Conservation (phyloP, 1,140 invertebrate genomes). For the Apis cerana region DNA sequence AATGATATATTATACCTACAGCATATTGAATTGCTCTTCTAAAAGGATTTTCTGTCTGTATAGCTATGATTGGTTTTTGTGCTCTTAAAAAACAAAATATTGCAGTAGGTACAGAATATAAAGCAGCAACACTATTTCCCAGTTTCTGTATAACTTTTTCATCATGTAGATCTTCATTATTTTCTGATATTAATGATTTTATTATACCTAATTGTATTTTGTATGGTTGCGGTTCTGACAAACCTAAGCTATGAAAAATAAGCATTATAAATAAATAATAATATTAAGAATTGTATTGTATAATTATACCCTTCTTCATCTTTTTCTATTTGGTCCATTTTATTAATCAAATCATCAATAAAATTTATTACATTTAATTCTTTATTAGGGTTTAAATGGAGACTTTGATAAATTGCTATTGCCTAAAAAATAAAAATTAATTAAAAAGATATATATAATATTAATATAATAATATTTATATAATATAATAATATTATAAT, state of each 20-base stretch:
- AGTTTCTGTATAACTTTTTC: conserved; percentile 83
- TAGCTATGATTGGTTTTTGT: conserved; percentile 81
- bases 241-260: conserved; percentile 67
- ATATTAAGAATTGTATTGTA: conserved; percentile 16
- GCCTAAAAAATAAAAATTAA: conserved; percentile 73
- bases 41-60: conserved; percentile 83
- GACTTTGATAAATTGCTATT: conserved; percentile 83
- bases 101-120: conserved; percentile 89
- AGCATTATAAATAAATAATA: conserved; percentile 32
- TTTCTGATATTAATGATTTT: conserved; percentile 77
- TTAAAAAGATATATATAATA: neutral
- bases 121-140: conserved; percentile 85
- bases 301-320: conserved; percentile 77
- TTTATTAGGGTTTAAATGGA: conserved; percentile 78
- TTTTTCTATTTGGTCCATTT: conserved; percentile 84
- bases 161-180: conserved; percentile 71
- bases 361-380: conserved; percentile 81
- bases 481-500: too few relatives aligned
- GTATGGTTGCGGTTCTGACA: conserved; percentile 76
- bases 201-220: conserved; percentile 80
- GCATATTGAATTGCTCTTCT: conserved; percentile 84
- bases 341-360: conserved; percentile 82
- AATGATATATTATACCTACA: conserved; percentile 58
- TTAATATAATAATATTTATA: too few relatives aligned
- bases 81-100: conserved; percentile 88